Percentiles rank a stretch among this genome's conserved stretches.
phyloP scores from a whole-genome alignment of 2,113 vertebrate species.

The Thomomys bottae region DNA sequence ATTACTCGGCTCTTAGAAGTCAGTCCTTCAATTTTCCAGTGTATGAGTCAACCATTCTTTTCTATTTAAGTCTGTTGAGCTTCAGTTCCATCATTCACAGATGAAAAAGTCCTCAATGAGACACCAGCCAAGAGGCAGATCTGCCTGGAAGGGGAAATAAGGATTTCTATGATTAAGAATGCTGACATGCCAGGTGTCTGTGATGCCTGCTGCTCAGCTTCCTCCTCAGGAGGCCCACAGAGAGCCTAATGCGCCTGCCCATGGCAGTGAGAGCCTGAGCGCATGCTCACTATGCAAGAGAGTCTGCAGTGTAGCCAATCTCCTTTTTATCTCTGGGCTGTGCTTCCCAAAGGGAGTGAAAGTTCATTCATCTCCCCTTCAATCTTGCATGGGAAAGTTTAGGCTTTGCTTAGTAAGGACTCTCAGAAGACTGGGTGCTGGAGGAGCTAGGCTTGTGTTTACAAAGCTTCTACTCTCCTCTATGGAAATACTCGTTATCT shows the following conservation, averaged over 20 bases:
- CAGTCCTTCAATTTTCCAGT: not conserved
- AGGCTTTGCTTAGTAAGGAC: too few species aligned
- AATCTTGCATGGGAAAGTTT: not conserved
- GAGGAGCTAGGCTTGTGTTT: not conserved
- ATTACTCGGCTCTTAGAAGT: not conserved
- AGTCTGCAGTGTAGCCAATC: not conserved
- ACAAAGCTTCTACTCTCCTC: not conserved
- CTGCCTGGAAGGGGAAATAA: not conserved
- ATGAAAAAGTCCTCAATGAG: not conserved
- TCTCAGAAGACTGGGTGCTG: not conserved
- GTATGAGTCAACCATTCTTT: not conserved
- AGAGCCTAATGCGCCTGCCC: not conserved
- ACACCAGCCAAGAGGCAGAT: not conserved
- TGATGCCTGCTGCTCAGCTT: not conserved
- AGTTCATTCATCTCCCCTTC: not conserved
- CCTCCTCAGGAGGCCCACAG: not conserved
- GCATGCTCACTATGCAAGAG: not conserved
- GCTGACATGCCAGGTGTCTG: not conserved
- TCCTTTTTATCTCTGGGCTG: not conserved
- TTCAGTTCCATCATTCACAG: not conserved
- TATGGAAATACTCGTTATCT: too few species aligned
- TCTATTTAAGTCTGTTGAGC: not conserved
- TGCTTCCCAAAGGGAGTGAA: not conserved
- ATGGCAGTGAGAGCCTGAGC: too few species aligned
- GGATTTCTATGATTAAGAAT: not conserved